These are phyloP conservation scores for Psix sp. DNA, from an alignment of 1,140 invertebrate species.

Conservation along the genomic window DNA sequence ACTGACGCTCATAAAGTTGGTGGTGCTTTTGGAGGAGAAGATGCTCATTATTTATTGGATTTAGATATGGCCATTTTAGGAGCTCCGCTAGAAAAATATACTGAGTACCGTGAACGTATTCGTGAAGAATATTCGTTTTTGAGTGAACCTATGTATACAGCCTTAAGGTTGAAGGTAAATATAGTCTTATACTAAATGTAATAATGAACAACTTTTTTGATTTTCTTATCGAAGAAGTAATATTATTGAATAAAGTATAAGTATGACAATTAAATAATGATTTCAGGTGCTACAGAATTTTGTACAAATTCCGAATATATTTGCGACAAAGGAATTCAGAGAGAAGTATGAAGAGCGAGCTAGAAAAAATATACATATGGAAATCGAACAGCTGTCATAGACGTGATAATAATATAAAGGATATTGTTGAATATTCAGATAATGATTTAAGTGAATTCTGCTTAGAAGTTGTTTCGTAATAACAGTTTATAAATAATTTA, in stretches of 20 bases:
- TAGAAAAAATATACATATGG: constrained; percentile 79
- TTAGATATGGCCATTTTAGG: constrained; percentile 81
- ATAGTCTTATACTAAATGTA: background rate
- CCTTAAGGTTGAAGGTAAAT: constrained; percentile 79
- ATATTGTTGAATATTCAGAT: no score
- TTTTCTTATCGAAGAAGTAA: no score
- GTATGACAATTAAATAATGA: constrained; percentile 23
- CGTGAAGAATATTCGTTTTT: constrained; percentile 80
- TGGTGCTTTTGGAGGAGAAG: constrained; percentile 78
- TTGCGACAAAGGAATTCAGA: constrained; percentile 80
- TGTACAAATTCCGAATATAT: constrained; percentile 82
- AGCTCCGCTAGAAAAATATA: constrained; percentile 75
- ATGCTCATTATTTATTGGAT: constrained; percentile 81
- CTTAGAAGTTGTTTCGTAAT: no score
- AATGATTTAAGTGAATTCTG: no score
- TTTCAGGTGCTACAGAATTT: constrained; percentile 81
- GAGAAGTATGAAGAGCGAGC: constrained; percentile 80
- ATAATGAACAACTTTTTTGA: background rate
- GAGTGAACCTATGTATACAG: constrained; percentile 77
- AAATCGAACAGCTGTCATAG: constrained; percentile 77
- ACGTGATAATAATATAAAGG: no score
- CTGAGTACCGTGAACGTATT: constrained; percentile 77
- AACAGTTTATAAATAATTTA: no score
- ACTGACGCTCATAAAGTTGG: constrained; percentile 80
- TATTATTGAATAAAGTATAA: background rate